Percentiles rank a stretch among this genome's conserved stretches.
Evolutionary conservation across 2,113 vertebrate genomes (phyloP).

Genomic region (Protomyctophum bolini): DNA sequence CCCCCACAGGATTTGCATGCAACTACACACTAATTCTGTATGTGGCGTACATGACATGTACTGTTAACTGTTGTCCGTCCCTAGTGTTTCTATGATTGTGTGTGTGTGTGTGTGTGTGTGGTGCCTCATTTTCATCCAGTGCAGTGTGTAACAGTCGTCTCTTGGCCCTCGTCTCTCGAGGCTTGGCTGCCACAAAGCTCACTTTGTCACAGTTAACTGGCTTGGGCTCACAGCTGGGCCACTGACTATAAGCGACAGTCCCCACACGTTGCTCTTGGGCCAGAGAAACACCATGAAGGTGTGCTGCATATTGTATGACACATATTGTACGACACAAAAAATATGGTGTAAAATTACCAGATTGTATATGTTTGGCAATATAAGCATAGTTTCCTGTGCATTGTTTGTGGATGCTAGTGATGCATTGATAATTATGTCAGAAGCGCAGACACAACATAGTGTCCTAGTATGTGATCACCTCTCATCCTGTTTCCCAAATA

Average conservation of each 20-base stretch:
- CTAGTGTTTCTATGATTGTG: no score
- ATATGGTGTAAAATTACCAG: no score
- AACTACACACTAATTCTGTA: no score
- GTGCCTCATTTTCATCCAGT: slow-evolving; percentile 68
- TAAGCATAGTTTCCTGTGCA: no score
- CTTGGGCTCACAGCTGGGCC: slow-evolving; percentile 56
- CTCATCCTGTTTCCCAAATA: slow-evolving; percentile 13
- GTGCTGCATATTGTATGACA: not conserved
- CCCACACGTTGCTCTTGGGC: slow-evolving; percentile 22
- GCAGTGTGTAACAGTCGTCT: slow-evolving; percentile 56
- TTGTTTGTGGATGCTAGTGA: no score
- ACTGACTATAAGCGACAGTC: slow-evolving; percentile 6
- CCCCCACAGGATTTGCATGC: no score
- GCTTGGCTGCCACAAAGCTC: slow-evolving; percentile 62
- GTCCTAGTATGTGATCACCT: not conserved
- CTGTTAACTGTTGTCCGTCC: no score
- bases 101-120: slow-evolving; percentile 4
- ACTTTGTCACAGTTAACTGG: slow-evolving; percentile 67
- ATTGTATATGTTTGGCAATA: no score
- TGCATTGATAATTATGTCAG: no score
- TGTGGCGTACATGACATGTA: no score
- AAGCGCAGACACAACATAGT: no score
- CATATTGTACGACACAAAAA: no score
- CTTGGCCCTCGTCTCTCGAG: slow-evolving; percentile 49
- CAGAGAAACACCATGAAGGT: slow-evolving; percentile 1